Percentiles rank a stretch among this genome's conserved stretches.
Conservation (phyloP, 2,797 vertebrate species). For the Linurgus olivaceus region DNA sequence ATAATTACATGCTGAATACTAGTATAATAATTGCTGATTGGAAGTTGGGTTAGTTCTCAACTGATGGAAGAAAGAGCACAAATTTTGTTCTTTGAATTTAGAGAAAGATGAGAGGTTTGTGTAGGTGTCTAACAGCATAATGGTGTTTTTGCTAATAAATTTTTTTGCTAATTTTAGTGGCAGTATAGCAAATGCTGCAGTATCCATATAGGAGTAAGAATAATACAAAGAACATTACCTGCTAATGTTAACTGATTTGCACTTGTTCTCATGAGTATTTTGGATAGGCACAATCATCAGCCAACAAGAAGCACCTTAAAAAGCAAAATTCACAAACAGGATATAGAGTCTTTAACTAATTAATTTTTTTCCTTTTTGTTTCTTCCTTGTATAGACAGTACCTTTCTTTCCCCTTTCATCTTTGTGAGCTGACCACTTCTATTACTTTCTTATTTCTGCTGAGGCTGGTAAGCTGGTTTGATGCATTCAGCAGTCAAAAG, state of each 20-base stretch:
- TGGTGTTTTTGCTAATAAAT: not conserved
- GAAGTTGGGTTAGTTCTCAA: not conserved
- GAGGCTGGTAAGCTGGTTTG: conserved; percentile 33
- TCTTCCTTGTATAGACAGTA: not conserved
- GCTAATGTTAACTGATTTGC: not conserved
- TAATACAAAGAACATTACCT: not conserved
- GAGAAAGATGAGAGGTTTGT: not conserved
- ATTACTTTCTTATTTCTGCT: conserved; percentile 36
- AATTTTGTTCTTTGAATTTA: not conserved
- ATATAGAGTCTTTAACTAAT: not conserved
- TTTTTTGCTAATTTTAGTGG: not conserved
- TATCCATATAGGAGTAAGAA: not conserved
- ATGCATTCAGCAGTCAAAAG: conserved; percentile 32
- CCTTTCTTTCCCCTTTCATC: not conserved
- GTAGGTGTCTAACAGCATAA: not conserved
- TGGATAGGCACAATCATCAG: not conserved
- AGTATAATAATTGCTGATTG: not conserved
- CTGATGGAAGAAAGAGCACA: not conserved
- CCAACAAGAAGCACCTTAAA: not conserved
- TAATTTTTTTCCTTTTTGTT: not conserved
- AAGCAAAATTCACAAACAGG: not conserved
- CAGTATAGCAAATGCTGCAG: not conserved
- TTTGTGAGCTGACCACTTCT: not conserved
- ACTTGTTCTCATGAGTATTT: not conserved
- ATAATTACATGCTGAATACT: not conserved